These are phyloP conservation scores for Oxyteleia sp. DNA, from an alignment of 2,888 invertebrate species.

Conservation along the genomic window DNA sequence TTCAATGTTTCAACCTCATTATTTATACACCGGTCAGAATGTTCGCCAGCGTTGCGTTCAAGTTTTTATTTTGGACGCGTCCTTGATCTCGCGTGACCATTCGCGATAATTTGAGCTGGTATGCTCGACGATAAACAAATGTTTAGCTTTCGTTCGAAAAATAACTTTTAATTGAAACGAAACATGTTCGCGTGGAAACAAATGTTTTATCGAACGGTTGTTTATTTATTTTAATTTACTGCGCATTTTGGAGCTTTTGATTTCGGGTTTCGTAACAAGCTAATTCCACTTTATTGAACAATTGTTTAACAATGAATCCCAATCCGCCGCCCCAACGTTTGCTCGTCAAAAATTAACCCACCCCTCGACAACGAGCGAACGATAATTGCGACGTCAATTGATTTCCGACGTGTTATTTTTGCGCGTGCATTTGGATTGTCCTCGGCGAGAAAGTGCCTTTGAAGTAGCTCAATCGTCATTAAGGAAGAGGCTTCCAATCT, in stretches of 20 bases:
- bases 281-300: too few relatives aligned
- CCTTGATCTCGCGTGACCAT: background rate
- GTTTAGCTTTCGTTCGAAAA: background rate
- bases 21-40: too few relatives aligned
- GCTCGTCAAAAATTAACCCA: too few relatives aligned
- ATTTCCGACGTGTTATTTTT: background rate
- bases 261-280: background rate
- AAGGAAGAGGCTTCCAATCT: constrained; percentile 42
- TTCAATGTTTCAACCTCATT: too few relatives aligned
- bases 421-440: background rate
- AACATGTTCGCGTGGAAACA: background rate
- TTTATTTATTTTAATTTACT: background rate
- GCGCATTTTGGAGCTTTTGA: background rate
- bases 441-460: constrained; percentile 21
- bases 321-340: too few relatives aligned
- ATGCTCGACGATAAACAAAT: background rate
- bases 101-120: background rate
- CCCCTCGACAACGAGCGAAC: background rate
- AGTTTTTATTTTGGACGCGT: background rate
- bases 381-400: background rate
- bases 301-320: background rate
- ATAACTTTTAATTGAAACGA: background rate
- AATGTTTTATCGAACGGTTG: background rate
- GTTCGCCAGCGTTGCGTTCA: background rate
- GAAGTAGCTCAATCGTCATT: constrained; percentile 52